Evolutionary conservation across 2,113 vertebrate species (phyloP).

Genomic region (Carassius gibelio): DNA sequence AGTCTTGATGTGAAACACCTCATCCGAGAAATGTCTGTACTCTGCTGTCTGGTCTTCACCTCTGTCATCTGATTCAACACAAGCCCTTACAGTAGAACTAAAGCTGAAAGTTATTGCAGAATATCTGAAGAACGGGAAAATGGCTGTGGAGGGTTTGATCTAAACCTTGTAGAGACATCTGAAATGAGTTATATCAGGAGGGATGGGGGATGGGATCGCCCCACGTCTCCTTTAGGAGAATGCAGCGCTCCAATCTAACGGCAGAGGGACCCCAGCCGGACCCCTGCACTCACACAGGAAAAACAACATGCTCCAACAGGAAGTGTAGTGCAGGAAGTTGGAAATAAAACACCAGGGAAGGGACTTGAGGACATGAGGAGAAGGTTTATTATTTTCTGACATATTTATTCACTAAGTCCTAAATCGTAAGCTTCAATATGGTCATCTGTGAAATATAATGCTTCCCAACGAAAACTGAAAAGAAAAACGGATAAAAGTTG

Average conservation of each 20-base stretch:
- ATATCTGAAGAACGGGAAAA: slow-evolving; percentile 1
- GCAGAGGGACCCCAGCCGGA: slow-evolving; percentile 44
- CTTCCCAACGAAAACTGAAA: background rate
- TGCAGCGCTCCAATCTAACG: background rate
- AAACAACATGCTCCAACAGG: slow-evolving; percentile 38
- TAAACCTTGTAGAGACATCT: slow-evolving; percentile 40
- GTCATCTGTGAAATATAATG: background rate
- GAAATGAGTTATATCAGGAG: slow-evolving; percentile 37
- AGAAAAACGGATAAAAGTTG: background rate
- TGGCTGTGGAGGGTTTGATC: slow-evolving; percentile 23
- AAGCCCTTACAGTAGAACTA: background rate
- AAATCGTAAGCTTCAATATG: background rate
- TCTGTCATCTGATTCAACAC: slow-evolving; percentile 12
- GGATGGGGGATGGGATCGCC: background rate
- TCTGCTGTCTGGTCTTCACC: background rate
- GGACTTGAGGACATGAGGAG: slow-evolving; percentile 22
- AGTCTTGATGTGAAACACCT: slow-evolving; percentile 4
- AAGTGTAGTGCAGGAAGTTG: slow-evolving; percentile 55
- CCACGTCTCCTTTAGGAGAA: background rate
- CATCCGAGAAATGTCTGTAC: slow-evolving; percentile 8
- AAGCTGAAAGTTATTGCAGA: slow-evolving; percentile 16
- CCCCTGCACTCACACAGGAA: slow-evolving; percentile 1
- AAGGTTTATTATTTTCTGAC: slow-evolving; percentile 22
- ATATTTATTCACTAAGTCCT: slow-evolving; percentile 15
- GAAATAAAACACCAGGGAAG: slow-evolving; percentile 58